phyloP scores from a whole-genome alignment of 1,140 invertebrate species.

The Platorchestia sp. region DNA sequence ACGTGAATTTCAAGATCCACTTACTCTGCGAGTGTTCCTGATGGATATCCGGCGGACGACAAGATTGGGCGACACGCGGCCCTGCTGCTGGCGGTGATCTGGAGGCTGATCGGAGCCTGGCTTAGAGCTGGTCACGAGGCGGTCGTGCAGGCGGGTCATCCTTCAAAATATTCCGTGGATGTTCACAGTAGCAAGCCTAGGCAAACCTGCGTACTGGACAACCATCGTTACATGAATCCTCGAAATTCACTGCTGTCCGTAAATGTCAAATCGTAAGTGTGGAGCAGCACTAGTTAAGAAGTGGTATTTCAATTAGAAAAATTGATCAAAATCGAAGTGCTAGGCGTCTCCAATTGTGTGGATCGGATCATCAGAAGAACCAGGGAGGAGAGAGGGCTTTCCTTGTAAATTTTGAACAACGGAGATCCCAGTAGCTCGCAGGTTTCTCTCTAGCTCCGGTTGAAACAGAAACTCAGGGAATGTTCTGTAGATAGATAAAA shows the following conservation, averaged over 20 bases:
- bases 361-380: no score
- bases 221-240: background rate
- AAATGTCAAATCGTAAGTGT: background rate
- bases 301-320: background rate
- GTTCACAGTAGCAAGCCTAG: background rate
- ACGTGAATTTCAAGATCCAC: background rate
- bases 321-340: background rate
- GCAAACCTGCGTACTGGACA: background rate
- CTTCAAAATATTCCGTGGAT: background rate
- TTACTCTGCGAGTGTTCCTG: slow-evolving; percentile 17
- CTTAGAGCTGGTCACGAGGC: background rate
- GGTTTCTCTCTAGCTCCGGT: background rate
- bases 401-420: no score
- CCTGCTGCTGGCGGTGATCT: background rate
- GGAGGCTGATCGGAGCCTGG: background rate
- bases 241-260: background rate
- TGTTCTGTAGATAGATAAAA: background rate
- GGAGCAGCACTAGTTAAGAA: background rate
- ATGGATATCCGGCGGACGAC: background rate
- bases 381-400: no score
- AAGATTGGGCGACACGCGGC: background rate
- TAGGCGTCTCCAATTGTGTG: background rate
- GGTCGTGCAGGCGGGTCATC: background rate
- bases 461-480: background rate
- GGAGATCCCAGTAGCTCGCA: no score